These are phyloP conservation scores for Pseudocheirus occidentalis DNA, from an alignment of 2,797 vertebrate genomes.

Conservation along the genomic window DNA sequence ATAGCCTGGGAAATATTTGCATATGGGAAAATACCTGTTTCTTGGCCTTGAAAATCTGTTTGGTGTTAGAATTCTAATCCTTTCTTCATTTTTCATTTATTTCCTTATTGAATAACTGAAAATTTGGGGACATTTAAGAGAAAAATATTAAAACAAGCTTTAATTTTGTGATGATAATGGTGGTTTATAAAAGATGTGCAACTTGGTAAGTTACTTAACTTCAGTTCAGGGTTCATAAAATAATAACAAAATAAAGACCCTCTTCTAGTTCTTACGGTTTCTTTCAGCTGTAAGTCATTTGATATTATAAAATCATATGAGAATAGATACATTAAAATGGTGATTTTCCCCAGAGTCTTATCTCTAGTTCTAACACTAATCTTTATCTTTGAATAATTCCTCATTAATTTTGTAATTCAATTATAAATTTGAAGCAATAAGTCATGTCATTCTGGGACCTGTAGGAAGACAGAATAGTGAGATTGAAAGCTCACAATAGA, in stretches of 20 bases:
- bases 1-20: neutral
- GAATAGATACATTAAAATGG: neutral
- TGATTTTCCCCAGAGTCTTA: neutral
- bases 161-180: neutral
- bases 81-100: neutral
- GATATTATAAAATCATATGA: neutral
- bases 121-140: neutral
- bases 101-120: slow-evolving; percentile 6
- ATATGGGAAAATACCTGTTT: neutral
- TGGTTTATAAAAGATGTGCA: neutral
- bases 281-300: neutral
- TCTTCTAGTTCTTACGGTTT: neutral
- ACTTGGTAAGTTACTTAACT: neutral
- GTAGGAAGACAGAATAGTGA: neutral
- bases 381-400: neutral
- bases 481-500: neutral
- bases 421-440: neutral
- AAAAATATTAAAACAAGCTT: neutral
- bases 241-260: neutral
- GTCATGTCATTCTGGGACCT: neutral
- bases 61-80: slow-evolving; percentile 28
- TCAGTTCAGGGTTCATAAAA: neutral
- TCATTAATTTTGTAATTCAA: neutral
- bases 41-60: slow-evolving; percentile 22
- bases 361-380: neutral